Base-by-base conservation (phyloP, 1,140 invertebrate genomes). In the Bombus affinis region DNA sequence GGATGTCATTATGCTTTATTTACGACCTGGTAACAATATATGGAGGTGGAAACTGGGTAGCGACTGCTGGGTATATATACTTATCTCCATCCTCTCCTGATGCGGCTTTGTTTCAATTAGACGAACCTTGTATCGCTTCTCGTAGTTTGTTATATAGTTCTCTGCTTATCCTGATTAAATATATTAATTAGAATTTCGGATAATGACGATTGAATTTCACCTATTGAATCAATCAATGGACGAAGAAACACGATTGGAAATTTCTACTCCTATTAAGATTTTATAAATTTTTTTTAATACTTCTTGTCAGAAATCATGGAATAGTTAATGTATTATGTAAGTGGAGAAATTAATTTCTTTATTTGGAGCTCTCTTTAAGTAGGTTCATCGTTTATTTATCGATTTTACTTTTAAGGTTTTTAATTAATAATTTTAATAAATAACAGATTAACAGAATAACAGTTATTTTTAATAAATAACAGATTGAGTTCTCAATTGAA, bases 81-180 rank as follows among this genome's bases (percentile, higher is more conserved):
- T 53, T 9, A 2, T 59, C 66, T 32, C n/a, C 32, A 22, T 53
- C 70, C 37, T 57, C 81, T 44, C 2, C 35, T 47, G 32, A 68
- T 73, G 42, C 12, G 76, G 77, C 62, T 86, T 81, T 73, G 73
- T 83, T 89, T 89, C 88, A 89, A 89, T 89, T 88, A 84, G 86
- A 78, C 78, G 83, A 89, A 47, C 62, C 39, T 53, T n/a, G 62
- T 78, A 74, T 70, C 47, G 68, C 59, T 68, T 68, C 35, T 77
- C 80, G 70, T 84, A 87, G 86, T 88, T 83, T 74, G 81, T 86
- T 57, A 42, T 57, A 35, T 81, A 66, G 81, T 77, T 84, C 75
- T 83, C 80, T 78, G 80, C 81, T 86, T 86, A 80, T 81, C 25
- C 35, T 53, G 72, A 66, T 70, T 81, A 62, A n/a, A 86, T 73